Conservation (phyloP, 2,113 vertebrate genomes). For the Pleuronectes platessa region DNA sequence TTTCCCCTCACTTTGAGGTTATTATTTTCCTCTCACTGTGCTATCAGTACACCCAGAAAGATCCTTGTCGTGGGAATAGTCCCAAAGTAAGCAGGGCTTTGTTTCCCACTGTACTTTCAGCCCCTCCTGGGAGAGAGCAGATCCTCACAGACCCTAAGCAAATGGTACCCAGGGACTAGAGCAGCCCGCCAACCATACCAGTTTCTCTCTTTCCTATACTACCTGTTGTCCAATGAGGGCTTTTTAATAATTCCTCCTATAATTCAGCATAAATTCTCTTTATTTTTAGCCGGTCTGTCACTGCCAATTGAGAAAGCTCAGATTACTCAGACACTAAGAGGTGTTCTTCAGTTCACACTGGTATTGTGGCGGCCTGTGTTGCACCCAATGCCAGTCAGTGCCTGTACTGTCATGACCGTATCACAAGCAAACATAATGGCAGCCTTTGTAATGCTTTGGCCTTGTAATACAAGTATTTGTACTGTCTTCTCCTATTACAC, state of each 20-base stretch:
- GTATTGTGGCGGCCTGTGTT: constrained; percentile 2
- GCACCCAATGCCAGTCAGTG: constrained; percentile 45
- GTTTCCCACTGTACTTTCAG: constrained; percentile 66
- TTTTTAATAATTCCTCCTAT: not conserved
- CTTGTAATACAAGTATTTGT: constrained; percentile 39
- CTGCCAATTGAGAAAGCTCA: constrained; percentile 23
- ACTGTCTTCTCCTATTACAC: constrained; percentile 50
- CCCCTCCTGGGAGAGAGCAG: constrained; percentile 45
- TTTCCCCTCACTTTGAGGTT: constrained; percentile 26
- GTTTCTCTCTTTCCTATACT: constrained; percentile 19
- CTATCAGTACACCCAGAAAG: constrained; percentile 61
- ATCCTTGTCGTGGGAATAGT: constrained; percentile 77
- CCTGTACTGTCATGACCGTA: constrained; percentile 16
- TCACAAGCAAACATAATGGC: constrained; percentile 50
- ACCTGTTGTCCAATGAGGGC: constrained; percentile 24
- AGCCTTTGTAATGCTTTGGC: constrained; percentile 45
- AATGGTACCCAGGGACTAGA: not conserved
- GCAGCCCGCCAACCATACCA: constrained; percentile 4
- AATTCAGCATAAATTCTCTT: not conserved
- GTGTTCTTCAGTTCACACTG: constrained; percentile 23
- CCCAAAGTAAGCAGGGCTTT: constrained; percentile 77
- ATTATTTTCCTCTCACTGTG: constrained; percentile 50
- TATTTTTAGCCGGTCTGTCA: constrained; percentile 18
- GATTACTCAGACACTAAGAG: constrained; percentile 21
- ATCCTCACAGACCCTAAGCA: constrained; percentile 67